Percentiles rank a stretch among this genome's conserved stretches.
Conservation (phyloP, 2,888 invertebrate species). For the Antheraea assamensis region DNA sequence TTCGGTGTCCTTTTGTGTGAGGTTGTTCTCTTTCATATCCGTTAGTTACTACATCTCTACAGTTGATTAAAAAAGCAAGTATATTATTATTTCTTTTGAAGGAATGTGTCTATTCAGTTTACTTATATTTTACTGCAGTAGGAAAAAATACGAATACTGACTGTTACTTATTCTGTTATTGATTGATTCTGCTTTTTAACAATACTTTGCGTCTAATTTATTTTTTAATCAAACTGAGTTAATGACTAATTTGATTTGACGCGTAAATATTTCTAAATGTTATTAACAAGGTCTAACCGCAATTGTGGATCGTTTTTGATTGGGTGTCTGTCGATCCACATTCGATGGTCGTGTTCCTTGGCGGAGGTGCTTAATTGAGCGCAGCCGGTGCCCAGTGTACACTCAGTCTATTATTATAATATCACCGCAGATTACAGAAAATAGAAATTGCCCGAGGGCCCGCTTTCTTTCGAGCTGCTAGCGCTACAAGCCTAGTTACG, state of each 20-base stretch:
- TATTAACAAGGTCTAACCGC: background rate
- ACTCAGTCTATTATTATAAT: constrained; percentile 69
- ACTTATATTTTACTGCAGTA: too few relatives aligned
- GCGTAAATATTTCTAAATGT: background rate
- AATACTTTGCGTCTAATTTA: background rate
- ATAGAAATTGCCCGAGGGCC: constrained; percentile 75
- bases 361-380: constrained; percentile 63
- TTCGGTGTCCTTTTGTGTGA: too few relatives aligned
- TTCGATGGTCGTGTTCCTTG: constrained; percentile 47
- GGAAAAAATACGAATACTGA: too few relatives aligned
- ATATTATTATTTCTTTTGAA: too few relatives aligned
- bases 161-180: background rate
- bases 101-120: too few relatives aligned
- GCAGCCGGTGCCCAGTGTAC: constrained; percentile 53
- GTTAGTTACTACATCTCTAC: too few relatives aligned
- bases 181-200: too few relatives aligned
- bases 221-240: background rate
- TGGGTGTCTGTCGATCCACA: constrained; percentile 52
- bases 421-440: constrained; percentile 71
- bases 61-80: too few relatives aligned
- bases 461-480: constrained; percentile 64
- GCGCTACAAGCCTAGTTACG: constrained; percentile 54
- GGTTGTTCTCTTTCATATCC: too few relatives aligned
- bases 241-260: background rate
- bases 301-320: constrained; percentile 47